Evolutionary conservation across 2,113 vertebrate species (phyloP).

Genomic region (Xiphophorus couchianus): DNA sequence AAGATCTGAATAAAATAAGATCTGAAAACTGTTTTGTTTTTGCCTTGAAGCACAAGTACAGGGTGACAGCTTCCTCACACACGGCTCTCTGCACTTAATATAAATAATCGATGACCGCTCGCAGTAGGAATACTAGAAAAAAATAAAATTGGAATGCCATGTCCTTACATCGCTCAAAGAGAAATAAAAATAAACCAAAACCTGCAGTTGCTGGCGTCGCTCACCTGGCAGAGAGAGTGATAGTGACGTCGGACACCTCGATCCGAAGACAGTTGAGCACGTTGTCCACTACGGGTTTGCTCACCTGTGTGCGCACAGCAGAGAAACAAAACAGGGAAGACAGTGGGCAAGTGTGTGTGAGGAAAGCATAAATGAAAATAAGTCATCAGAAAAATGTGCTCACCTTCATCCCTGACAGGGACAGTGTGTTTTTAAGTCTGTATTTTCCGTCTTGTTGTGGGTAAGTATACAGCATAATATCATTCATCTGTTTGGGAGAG

Average conservation of each 20-base stretch:
- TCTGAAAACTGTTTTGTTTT: background rate
- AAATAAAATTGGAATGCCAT: background rate
- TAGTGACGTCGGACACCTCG: constrained; percentile 86
- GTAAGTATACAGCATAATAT: constrained; percentile 91
- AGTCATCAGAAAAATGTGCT: background rate
- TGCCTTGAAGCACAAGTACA: background rate
- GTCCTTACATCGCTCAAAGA: background rate
- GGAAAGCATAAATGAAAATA: background rate
- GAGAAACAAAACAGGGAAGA: constrained; percentile 8
- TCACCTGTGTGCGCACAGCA: constrained; percentile 80
- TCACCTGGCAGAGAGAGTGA: constrained; percentile 91
- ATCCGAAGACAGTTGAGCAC: constrained; percentile 88
- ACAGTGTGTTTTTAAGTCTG: constrained; percentile 87
- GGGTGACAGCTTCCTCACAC: background rate
- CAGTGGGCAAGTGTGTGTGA: background rate
- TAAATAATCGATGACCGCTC: background rate
- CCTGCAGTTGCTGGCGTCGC: background rate
- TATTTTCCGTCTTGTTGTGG: constrained; percentile 96
- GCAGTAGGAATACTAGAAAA: background rate
- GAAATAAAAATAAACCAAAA: background rate
- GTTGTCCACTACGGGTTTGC: constrained; percentile 84
- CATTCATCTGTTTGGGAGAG: constrained; percentile 86
- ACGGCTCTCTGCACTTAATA: background rate
- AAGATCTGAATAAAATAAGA: background rate
- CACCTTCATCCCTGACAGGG: constrained; percentile 91